Conservation (phyloP, 2,113 vertebrate species). For the Melanerpes formicivorus region DNA sequence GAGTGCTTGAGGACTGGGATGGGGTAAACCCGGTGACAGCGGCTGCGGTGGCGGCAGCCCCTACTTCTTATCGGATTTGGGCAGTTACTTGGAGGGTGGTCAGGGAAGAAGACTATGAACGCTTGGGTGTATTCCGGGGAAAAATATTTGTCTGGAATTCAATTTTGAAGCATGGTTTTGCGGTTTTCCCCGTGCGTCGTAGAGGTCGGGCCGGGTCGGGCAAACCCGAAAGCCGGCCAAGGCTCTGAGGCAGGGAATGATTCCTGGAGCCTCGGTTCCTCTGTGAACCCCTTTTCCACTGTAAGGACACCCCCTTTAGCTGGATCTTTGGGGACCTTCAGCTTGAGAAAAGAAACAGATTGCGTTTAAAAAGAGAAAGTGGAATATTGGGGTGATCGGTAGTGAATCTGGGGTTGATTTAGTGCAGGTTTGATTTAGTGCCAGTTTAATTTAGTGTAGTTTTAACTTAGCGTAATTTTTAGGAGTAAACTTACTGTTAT, state of each 20-base stretch:
- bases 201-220: neutral
- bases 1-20: neutral
- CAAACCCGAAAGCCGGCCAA: neutral
- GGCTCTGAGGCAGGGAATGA: neutral
- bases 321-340: accelerated
- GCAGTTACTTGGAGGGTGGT: neutral
- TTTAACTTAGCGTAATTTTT: neutral
- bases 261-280: neutral
- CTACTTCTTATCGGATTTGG: neutral
- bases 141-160: neutral
- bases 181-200: neutral
- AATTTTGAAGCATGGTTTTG: neutral
- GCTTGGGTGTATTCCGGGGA: neutral
- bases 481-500: neutral
- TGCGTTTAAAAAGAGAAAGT: neutral
- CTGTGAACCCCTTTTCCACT: neutral
- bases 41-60: neutral
- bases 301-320: neutral
- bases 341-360: accelerated
- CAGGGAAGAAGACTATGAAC: neutral
- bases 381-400: accelerated
- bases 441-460: neutral
- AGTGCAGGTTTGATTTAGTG: neutral
- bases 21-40: neutral
- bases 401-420: neutral